Percentiles rank a stretch among this genome's conserved stretches.
phyloP scores from a whole-genome alignment of 2,797 vertebrate species.

The Hippocampus kuda region DNA sequence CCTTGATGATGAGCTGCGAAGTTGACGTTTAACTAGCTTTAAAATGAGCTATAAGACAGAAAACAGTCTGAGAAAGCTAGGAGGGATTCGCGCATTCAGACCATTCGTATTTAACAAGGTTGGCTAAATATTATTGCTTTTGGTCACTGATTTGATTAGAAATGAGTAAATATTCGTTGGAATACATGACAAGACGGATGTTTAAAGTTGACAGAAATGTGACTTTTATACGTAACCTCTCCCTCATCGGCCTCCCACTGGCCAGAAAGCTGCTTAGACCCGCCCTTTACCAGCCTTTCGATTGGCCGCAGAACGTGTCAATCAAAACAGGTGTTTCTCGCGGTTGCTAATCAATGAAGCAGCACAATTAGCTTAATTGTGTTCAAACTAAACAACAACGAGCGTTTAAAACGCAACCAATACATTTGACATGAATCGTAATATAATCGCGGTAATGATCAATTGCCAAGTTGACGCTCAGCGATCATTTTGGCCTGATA shows the following conservation, averaged over 20 bases:
- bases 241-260: constrained; percentile 22
- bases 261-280: constrained; percentile 16
- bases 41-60: neutral
- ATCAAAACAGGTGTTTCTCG: constrained; percentile 56
- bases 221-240: constrained; percentile 3
- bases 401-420: neutral
- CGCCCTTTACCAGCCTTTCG: constrained; percentile 13
- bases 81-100: neutral
- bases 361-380: neutral
- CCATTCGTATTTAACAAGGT: neutral
- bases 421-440: neutral
- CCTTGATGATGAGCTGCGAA: neutral
- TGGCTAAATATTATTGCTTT: neutral
- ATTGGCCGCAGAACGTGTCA: constrained; percentile 32
- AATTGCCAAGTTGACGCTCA: neutral
- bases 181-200: neutral
- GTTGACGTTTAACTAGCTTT: neutral
- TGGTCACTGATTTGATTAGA: neutral
- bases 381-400: neutral
- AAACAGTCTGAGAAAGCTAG: neutral
- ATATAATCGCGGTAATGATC: no score
- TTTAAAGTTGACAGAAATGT: neutral
- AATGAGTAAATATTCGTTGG: neutral
- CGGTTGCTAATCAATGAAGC: constrained; percentile 27
- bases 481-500: constrained; percentile 14